These are phyloP conservation scores for Drosophila silvestris DNA, from an alignment of 2,888 invertebrate genomes.

Conservation along the genomic window DNA sequence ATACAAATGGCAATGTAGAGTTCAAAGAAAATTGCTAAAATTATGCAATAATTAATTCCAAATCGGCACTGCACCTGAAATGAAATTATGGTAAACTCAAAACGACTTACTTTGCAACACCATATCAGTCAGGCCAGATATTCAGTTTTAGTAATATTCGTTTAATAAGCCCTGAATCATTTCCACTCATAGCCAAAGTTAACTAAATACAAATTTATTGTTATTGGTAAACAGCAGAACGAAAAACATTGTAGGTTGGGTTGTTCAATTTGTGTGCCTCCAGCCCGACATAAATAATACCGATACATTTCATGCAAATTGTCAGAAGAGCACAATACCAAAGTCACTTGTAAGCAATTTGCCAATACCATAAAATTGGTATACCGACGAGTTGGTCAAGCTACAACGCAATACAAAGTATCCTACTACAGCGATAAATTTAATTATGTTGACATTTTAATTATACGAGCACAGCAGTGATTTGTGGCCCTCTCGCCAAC, in stretches of 20 bases:
- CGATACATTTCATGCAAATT: slow-evolving; percentile 14
- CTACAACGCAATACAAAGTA: slow-evolving; percentile 4
- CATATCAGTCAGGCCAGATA: slow-evolving; percentile 1
- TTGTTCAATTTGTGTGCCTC: slow-evolving; percentile 17
- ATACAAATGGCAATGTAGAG: background rate
- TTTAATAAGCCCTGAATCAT: background rate
- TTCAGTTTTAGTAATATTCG: slow-evolving; percentile 11
- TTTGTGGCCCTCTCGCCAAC: slow-evolving; percentile 49
- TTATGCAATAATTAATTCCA: background rate
- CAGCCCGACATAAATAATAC: slow-evolving; percentile 46
- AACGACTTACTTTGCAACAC: too few species aligned
- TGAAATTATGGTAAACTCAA: background rate
- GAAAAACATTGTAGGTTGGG: slow-evolving; percentile 23
- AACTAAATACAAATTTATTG: slow-evolving; percentile 43
- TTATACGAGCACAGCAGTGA: slow-evolving; percentile 55
- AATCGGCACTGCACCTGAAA: background rate
- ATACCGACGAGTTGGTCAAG: background rate
- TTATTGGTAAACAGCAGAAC: slow-evolving; percentile 24
- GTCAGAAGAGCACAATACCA: background rate
- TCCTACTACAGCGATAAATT: slow-evolving; percentile 63
- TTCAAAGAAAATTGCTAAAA: background rate
- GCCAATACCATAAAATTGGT: slow-evolving; percentile 21
- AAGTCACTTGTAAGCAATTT: slow-evolving; percentile 35
- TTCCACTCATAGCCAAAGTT: background rate
- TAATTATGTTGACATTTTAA: slow-evolving; percentile 78